Evolutionary conservation across 2,797 vertebrate genomes (phyloP).

Genomic region (Lateolabrax maculatus): DNA sequence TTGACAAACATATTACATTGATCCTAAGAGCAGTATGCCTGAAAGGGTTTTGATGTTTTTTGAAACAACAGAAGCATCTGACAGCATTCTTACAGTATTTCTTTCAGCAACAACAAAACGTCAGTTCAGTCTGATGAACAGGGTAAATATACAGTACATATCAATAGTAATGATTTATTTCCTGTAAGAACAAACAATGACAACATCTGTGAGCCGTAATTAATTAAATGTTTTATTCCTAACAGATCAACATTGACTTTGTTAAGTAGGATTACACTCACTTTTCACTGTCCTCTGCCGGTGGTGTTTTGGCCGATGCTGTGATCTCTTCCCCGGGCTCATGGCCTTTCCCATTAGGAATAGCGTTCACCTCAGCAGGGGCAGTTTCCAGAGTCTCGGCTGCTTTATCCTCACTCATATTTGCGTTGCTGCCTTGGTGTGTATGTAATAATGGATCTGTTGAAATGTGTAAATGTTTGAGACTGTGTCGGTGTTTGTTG

Average conservation of each 20-base stretch:
- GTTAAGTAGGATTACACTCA: constrained; percentile 65
- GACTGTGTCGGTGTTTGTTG: not conserved
- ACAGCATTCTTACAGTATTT: not conserved
- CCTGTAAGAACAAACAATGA: not conserved
- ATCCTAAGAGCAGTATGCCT: not conserved
- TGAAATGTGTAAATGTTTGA: constrained; percentile 21
- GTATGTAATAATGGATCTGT: constrained; percentile 10
- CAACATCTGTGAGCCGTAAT: not conserved
- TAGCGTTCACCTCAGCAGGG: constrained; percentile 88
- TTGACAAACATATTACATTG: too few species aligned
- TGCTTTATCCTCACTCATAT: constrained; percentile 81
- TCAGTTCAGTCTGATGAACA: not conserved
- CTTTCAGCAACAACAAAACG: not conserved
- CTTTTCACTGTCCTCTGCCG: constrained; percentile 75
- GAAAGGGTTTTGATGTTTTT: not conserved
- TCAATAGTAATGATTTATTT: not conserved
- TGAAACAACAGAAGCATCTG: not conserved
- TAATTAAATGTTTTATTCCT: not conserved
- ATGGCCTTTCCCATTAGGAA: constrained; percentile 93
- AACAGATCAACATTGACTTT: not conserved
- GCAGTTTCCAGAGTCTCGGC: constrained; percentile 81
- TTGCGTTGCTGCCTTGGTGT: constrained; percentile 53
- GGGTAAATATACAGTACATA: not conserved
- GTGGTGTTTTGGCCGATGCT: constrained; percentile 58
- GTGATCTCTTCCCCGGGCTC: constrained; percentile 81